phyloP scores from a whole-genome alignment of 2,113 vertebrate genomes.

The Psittacara wagleri region DNA sequence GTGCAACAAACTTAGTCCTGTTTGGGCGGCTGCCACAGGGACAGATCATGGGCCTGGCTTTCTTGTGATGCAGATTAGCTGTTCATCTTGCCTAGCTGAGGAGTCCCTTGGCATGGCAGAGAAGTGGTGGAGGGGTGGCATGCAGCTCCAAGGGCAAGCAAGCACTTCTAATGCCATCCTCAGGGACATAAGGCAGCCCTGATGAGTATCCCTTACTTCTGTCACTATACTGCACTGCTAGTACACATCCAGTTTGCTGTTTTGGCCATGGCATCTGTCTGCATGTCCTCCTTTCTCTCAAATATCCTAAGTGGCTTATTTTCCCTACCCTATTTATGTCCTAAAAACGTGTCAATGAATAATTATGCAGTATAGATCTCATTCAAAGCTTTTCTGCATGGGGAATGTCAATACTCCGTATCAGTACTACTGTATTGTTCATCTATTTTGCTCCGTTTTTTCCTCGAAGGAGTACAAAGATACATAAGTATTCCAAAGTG shows the following conservation, averaged over 20 bases:
- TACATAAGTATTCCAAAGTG: not conserved
- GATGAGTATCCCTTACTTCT: not conserved
- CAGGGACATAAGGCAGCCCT: not conserved
- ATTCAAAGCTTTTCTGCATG: not conserved
- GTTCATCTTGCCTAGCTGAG: no score
- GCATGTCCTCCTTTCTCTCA: not conserved
- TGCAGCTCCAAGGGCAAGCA: not conserved
- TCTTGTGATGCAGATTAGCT: not conserved
- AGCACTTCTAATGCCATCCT: not conserved
- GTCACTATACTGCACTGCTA: not conserved
- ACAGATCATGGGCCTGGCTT: rapidly evolving
- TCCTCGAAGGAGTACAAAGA: not conserved
- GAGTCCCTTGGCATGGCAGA: not conserved
- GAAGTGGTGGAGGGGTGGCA: rapidly evolving
- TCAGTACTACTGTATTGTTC: not conserved
- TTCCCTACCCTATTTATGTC: not conserved
- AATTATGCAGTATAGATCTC: not conserved
- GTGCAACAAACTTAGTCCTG: not conserved
- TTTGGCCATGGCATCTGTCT: not conserved
- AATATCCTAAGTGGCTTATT: not conserved
- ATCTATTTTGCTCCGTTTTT: not conserved
- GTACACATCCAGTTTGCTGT: not conserved
- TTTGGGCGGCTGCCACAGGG: not conserved
- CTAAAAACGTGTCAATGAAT: not conserved
- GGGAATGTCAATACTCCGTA: not conserved